Conservation (phyloP, 1,140 invertebrate genomes). For the Helicoverpa armigera region DNA sequence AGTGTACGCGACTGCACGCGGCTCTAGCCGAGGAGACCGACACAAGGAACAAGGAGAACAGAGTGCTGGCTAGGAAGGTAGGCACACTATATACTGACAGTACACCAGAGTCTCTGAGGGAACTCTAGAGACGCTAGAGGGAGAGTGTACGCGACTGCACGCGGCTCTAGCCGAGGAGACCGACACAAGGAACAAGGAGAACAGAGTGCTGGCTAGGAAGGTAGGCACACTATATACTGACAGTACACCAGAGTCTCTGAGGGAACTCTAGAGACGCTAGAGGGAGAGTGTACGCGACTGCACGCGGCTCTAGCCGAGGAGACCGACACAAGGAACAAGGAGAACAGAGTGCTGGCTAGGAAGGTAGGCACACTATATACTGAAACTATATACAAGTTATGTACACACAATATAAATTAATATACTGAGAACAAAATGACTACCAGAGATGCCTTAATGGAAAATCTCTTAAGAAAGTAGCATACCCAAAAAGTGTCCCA, state of each 20-base stretch:
- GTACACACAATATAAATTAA: too few relatives aligned
- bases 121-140: slow-evolving; percentile 59
- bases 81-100: too few relatives aligned
- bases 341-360: slow-evolving; percentile 73
- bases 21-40: slow-evolving; percentile 64
- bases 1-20: slow-evolving; percentile 51
- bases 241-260: too few relatives aligned
- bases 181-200: slow-evolving; percentile 69
- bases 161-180: slow-evolving; percentile 60
- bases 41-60: slow-evolving; percentile 68
- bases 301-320: slow-evolving; percentile 60
- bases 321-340: slow-evolving; percentile 64
- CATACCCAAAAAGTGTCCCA: too few relatives aligned
- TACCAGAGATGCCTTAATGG: too few relatives aligned
- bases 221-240: too few relatives aligned
- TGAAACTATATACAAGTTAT: too few relatives aligned
- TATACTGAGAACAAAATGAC: too few relatives aligned
- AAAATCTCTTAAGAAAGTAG: too few relatives aligned
- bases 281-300: slow-evolving; percentile 57
- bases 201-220: slow-evolving; percentile 74
- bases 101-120: slow-evolving; percentile 77
- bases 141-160: slow-evolving; percentile 55
- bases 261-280: slow-evolving; percentile 62
- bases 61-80: slow-evolving; percentile 76
- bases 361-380: slow-evolving; percentile 72